phyloP scores from a whole-genome alignment of 2,888 invertebrate genomes.

The Noctua comes region DNA sequence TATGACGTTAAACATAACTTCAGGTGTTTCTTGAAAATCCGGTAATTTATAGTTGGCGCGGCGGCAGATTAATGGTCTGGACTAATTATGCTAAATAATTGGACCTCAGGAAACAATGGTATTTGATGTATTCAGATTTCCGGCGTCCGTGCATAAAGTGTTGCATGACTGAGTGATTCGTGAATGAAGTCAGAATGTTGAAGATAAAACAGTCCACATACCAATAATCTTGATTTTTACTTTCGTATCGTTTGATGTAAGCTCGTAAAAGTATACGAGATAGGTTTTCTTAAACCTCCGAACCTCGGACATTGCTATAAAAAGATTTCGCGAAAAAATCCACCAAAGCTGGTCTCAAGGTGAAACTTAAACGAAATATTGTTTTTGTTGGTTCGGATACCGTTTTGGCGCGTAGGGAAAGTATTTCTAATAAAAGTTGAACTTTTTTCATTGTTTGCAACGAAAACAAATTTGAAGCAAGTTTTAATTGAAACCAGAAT shows the following conservation, averaged over 20 bases:
- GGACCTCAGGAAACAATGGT: conserved; percentile 15
- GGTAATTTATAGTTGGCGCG: conserved; percentile 40
- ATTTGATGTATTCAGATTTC: conserved; percentile 24
- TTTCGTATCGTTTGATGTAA: conserved; percentile 50
- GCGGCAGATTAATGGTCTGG: conserved; percentile 34
- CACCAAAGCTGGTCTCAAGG: conserved; percentile 53
- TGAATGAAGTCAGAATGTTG: conserved; percentile 28
- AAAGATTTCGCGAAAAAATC: conserved; percentile 55
- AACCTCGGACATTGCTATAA: conserved; percentile 58
- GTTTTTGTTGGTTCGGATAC: conserved; percentile 50
- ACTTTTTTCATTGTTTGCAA: conserved; percentile 38
- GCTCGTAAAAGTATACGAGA: conserved; percentile 60
- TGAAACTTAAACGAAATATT: conserved; percentile 60
- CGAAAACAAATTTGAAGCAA: conserved; percentile 26
- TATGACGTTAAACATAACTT: conserved; percentile 54
- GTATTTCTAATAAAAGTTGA: conserved; percentile 46
- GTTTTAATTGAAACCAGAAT: conserved; percentile 44
- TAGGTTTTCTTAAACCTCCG: conserved; percentile 50
- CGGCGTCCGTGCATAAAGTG: background rate
- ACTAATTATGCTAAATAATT: conserved; percentile 47
- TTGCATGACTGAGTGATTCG: conserved; percentile 17
- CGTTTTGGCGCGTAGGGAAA: conserved; percentile 36
- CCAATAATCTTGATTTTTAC: conserved; percentile 43
- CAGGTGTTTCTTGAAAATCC: conserved; percentile 50
- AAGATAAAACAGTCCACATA: conserved; percentile 21